Base-by-base conservation (phyloP, 2,888 invertebrate genomes). In the Cataglyphis albicans region DNA sequence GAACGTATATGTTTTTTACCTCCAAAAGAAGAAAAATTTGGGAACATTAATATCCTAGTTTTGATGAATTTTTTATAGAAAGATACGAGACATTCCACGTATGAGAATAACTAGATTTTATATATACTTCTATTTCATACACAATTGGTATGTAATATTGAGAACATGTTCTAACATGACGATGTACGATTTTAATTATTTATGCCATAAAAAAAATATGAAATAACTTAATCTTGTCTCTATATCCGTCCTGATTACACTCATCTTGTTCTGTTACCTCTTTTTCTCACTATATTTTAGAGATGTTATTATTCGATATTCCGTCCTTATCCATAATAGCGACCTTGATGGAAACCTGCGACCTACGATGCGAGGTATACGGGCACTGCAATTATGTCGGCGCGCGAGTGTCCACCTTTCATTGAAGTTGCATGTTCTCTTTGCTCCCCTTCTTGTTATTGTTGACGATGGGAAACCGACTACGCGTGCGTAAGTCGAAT, bases 271-370 rank as follows among this genome's bases (percentile, higher is more conserved):
- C 44, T 3, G 9, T 32, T 25, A 35, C 21, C 44, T 55, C 32
- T 35, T 25, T 48, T 48, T 57, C 61, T 68, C 44, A 25, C 12
- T 18, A 32, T 64, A 18, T 38, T 65, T 38, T 75, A 64, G 55
- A 29, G 21, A 57, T 55, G 35, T 10, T 44, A 61, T 61, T 67
- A 15, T 48, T 6, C 12, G 10, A n/a, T 9, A 61, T n/a, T 25
- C 18, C 32, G 15, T 76, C 10, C 0, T 68, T 68, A 57, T 41
- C 21, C 78, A 35, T 44, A 32, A 61, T 18, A 59, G 59, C 44
- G 72, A 25, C 72, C 72, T 80, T 80, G 78, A 61, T 25, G 44
- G 15, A 15, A 72, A 18, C 41, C 29, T 78, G 59, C 59, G 59
- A 80, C 41, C 59, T 70, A 72, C 55, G 52, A 55, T 52, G 38